Evolutionary conservation across 2,888 invertebrate species (phyloP).

Genomic region (Danaus chrysippus): DNA sequence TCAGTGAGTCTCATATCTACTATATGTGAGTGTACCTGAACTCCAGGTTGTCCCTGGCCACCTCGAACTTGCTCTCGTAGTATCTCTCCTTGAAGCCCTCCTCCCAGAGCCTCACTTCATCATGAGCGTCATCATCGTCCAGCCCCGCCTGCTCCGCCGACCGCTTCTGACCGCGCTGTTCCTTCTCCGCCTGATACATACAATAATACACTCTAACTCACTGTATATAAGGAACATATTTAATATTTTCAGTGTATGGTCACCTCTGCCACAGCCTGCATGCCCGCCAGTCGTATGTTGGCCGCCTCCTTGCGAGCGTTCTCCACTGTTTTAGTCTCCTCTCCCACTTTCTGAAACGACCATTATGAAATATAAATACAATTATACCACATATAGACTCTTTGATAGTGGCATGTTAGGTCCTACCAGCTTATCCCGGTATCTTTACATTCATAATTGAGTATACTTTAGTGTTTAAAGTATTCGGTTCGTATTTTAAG

Average conservation of each 20-base stretch:
- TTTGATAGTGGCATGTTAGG: too few species aligned
- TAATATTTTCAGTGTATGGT: conserved; percentile 26
- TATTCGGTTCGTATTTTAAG: not conserved
- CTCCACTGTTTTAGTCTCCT: conserved; percentile 71
- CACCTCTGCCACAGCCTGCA: conserved; percentile 67
- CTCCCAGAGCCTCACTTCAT: conserved; percentile 96
- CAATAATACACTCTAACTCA: conserved; percentile 3
- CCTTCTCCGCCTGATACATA: conserved; percentile 39
- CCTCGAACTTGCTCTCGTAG: conserved; percentile 96
- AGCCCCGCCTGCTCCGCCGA: conserved; percentile 73
- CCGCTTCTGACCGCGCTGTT: conserved; percentile 75
- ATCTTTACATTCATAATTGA: too few species aligned
- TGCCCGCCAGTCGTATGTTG: conserved; percentile 82
- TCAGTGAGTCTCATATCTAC: not conserved
- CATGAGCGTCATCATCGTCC: conserved; percentile 87
- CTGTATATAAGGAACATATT: not conserved
- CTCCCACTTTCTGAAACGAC: conserved; percentile 78
- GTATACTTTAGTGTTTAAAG: too few species aligned
- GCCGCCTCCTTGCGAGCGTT: conserved; percentile 89
- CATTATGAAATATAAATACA: too few species aligned
- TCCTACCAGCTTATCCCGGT: not conserved
- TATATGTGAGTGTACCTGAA: conserved; percentile 81
- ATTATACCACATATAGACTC: not conserved
- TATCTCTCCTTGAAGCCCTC: conserved; percentile 99
- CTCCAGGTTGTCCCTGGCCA: conserved; percentile 84